Evolutionary conservation across 2,797 vertebrate genomes (phyloP).

Genomic region (Crypturellus tataupa): DNA sequence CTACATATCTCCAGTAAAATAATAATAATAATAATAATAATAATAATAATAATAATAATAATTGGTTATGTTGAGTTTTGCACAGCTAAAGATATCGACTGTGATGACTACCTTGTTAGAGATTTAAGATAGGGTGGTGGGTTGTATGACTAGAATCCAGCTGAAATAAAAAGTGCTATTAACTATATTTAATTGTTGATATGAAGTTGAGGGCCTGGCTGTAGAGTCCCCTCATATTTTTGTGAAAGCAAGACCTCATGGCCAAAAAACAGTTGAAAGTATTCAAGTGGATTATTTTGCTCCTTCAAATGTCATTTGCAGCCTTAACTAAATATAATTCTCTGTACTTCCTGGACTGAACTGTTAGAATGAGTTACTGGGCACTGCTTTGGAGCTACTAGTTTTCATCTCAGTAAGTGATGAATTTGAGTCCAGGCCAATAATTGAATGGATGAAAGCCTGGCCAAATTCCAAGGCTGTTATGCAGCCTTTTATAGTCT

Average conservation of each 20-base stretch:
- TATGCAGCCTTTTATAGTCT: not conserved
- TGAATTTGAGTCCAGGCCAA: not conserved
- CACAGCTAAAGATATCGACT: not conserved
- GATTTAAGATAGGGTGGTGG: not conserved
- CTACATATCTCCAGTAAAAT: slow-evolving; percentile 18
- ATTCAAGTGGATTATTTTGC: not conserved
- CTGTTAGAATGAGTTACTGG: not conserved
- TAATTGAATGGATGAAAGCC: not conserved
- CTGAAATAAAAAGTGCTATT: not conserved
- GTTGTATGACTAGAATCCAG: not conserved
- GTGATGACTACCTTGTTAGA: not conserved
- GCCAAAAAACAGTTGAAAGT: not conserved
- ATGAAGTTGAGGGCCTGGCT: not conserved
- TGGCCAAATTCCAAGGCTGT: not conserved
- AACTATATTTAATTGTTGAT: not conserved
- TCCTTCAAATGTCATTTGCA: not conserved
- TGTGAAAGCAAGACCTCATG: not conserved
- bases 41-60: no score
- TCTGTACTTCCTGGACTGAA: not conserved
- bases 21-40: no score
- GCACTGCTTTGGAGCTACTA: not conserved
- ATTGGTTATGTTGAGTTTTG: not conserved
- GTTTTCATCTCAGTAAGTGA: not conserved
- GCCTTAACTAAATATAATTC: not conserved
- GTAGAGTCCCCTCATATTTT: not conserved